Evolutionary conservation across 2,797 vertebrate genomes (phyloP).

Genomic region (Bradypodion pumilum): DNA sequence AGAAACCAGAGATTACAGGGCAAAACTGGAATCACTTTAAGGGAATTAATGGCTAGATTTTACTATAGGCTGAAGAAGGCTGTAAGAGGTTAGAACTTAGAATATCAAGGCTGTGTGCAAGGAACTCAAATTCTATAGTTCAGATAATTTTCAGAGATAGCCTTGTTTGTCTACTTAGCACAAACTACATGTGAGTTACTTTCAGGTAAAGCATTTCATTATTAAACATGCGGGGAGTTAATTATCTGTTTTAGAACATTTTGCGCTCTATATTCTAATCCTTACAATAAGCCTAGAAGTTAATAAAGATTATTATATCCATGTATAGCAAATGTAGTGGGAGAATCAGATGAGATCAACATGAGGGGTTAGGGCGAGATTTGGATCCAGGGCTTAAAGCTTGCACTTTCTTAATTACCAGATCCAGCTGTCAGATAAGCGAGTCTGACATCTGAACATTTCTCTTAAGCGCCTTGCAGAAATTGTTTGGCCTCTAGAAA

Average conservation of each 20-base stretch:
- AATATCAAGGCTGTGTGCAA: background rate
- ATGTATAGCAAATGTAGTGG: background rate
- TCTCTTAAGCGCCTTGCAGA: too few relatives aligned
- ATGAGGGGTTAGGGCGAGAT: background rate
- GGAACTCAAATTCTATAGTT: background rate
- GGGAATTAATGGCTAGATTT: background rate
- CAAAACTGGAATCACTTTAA: background rate
- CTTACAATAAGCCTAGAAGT: too few relatives aligned
- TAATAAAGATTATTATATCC: background rate
- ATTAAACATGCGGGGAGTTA: background rate
- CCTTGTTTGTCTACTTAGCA: background rate
- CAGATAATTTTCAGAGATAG: background rate
- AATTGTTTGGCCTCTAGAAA: too few relatives aligned
- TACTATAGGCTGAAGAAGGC: background rate
- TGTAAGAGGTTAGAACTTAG: background rate
- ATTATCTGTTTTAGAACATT: too few relatives aligned
- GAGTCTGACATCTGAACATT: too few relatives aligned
- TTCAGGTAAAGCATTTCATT: background rate
- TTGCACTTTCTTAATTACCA: too few relatives aligned
- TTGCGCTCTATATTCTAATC: too few relatives aligned
- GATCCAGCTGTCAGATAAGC: too few relatives aligned
- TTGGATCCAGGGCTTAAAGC: background rate
- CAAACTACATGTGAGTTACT: background rate
- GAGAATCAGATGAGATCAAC: background rate
- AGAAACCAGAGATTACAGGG: background rate